phyloP scores from a whole-genome alignment of 1,140 invertebrate species.

The Eumeta japonica region DNA sequence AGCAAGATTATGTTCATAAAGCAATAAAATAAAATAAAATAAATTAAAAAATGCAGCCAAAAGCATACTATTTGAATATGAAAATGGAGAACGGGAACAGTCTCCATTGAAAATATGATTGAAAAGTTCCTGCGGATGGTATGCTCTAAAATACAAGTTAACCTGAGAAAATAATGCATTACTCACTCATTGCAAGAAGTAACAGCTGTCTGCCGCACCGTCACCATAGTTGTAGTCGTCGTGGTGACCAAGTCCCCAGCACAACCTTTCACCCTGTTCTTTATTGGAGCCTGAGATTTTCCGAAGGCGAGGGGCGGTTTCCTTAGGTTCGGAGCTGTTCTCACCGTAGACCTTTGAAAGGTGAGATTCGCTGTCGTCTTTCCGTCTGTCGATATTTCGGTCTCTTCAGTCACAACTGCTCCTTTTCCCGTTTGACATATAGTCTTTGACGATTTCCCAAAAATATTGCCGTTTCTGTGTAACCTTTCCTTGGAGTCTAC shows the following conservation, averaged over 20 bases:
- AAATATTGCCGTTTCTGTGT: conserved; percentile 30
- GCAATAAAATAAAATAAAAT: not conserved
- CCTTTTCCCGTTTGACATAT: conserved; percentile 43
- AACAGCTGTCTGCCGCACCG: conserved; percentile 40
- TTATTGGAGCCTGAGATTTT: conserved; percentile 29
- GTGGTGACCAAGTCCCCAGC: conserved; percentile 40
- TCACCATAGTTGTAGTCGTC: conserved; percentile 44
- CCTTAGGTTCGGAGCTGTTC: conserved; percentile 39
- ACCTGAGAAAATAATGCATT: conserved; percentile 6
- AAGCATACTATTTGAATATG: too few species aligned
- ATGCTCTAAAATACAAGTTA: too few species aligned
- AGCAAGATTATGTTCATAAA: not conserved
- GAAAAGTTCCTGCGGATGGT: too few species aligned
- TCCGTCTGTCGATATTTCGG: conserved; percentile 42
- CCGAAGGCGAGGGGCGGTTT: conserved; percentile 32
- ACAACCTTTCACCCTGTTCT: conserved; percentile 36
- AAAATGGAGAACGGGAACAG: too few species aligned
- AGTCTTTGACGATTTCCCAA: conserved; percentile 36
- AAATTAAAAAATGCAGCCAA: too few species aligned
- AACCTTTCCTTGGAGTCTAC: conserved; percentile 42
- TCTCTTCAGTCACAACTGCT: conserved; percentile 44
- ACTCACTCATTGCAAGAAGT: conserved; percentile 55
- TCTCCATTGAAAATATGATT: too few species aligned
- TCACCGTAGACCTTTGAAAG: conserved; percentile 44
- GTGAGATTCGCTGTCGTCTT: conserved; percentile 38